Conservation (phyloP, 2,888 invertebrate genomes). For the Neocrepidodera transversa region DNA sequence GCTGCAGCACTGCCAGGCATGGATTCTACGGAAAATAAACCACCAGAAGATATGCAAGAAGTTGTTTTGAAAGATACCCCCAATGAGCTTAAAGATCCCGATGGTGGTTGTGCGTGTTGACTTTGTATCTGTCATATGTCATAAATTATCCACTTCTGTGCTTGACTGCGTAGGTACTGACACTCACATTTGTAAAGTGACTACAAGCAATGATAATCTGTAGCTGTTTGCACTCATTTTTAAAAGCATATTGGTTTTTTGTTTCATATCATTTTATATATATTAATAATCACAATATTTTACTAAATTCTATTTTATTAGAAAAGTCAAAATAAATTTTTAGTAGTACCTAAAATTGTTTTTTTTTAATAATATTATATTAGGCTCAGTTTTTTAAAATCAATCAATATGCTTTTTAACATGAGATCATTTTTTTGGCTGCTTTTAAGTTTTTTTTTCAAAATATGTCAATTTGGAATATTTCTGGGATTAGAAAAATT, state of each 20-base stretch:
- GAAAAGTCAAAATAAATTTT: too few relatives aligned
- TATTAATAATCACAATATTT: background rate
- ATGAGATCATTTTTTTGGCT: slow-evolving; percentile 10
- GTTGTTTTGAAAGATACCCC: slow-evolving; percentile 97
- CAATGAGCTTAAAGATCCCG: slow-evolving; percentile 90
- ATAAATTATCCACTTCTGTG: slow-evolving; percentile 34
- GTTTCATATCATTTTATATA: too few relatives aligned
- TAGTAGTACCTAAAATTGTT: too few relatives aligned
- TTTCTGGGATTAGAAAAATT: slow-evolving; percentile 10
- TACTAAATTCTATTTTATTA: too few relatives aligned
- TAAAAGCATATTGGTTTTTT: slow-evolving; percentile 1
- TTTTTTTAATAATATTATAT: too few relatives aligned
- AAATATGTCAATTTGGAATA: slow-evolving; percentile 3
- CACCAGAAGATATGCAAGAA: slow-evolving; percentile 98
- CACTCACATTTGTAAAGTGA: slow-evolving; percentile 18
- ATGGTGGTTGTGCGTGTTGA: slow-evolving; percentile 91
- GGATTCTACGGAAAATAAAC: slow-evolving; percentile 96
- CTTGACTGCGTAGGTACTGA: slow-evolving; percentile 36
- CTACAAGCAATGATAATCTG: slow-evolving; percentile 25
- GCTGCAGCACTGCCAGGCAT: slow-evolving; percentile 98
- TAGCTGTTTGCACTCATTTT: slow-evolving; percentile 22
- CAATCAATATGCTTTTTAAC: background rate
- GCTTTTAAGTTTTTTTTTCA: slow-evolving; percentile 5
- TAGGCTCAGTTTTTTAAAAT: too few relatives aligned
- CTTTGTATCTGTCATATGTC: slow-evolving; percentile 24